These are phyloP conservation scores for Callinectes sapidus DNA, from an alignment of 2,888 invertebrate species.

Conservation along the genomic window DNA sequence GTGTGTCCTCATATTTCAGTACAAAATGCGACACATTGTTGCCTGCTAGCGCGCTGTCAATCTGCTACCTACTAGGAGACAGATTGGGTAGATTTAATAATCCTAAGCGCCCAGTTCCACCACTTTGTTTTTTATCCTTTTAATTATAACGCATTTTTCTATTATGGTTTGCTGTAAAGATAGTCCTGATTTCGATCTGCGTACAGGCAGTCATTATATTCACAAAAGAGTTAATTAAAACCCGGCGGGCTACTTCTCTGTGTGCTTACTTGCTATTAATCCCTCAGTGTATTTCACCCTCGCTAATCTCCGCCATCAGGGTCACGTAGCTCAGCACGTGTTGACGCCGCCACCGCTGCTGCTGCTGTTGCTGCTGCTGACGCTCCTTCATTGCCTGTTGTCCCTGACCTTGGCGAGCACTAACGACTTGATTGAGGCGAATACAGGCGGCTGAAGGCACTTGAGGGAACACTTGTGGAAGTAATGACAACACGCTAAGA, in stretches of 20 bases:
- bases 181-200: conserved; percentile 9
- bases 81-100: neutral
- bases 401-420: conserved; percentile 13
- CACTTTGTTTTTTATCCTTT: neutral
- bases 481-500: neutral
- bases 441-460: neutral
- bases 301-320: neutral
- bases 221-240: conserved; percentile 36
- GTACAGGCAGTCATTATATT: conserved; percentile 15
- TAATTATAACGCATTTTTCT: conserved; percentile 1
- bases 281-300: conserved; percentile 29
- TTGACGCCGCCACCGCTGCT: neutral
- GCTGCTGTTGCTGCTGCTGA: neutral
- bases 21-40: neutral
- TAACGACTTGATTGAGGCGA: neutral
- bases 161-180: conserved; percentile 21
- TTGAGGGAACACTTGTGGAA: neutral
- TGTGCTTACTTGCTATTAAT: conserved; percentile 31
- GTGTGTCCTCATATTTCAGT: neutral
- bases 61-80: neutral
- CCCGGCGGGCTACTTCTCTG: neutral
- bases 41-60: neutral
- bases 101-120: neutral
- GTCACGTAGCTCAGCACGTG: conserved; percentile 34
- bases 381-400: neutral